Evolutionary conservation across 1,140 invertebrate genomes (phyloP).

Genomic region (Drosophila pseudoananassae): DNA sequence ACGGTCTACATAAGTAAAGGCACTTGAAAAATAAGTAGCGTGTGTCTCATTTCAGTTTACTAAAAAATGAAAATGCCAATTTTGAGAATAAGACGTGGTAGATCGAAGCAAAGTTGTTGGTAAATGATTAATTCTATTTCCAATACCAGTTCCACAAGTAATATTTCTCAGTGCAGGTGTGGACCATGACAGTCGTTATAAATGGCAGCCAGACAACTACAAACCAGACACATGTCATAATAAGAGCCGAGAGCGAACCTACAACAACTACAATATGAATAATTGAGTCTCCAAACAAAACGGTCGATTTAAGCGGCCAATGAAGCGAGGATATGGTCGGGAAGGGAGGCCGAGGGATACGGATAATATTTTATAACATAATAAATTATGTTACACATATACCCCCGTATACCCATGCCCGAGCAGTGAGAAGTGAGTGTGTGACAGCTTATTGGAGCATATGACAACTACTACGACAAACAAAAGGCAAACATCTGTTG

Average conservation of each 20-base stretch:
- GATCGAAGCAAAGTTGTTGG: too few relatives aligned
- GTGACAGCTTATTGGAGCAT: slow-evolving; percentile 80
- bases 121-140: too few relatives aligned
- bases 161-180: slow-evolving; percentile 25
- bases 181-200: slow-evolving; percentile 77
- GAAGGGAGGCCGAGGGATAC: slow-evolving; percentile 24
- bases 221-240: slow-evolving; percentile 80
- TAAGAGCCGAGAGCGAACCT: slow-evolving; percentile 39
- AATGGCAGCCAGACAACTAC: slow-evolving; percentile 75
- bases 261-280: slow-evolving; percentile 68
- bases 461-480: slow-evolving; percentile 72
- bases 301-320: slow-evolving; percentile 79
- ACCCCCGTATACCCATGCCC: neutral
- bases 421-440: slow-evolving; percentile 18
- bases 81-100: too few relatives aligned
- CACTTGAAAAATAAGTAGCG: neutral
- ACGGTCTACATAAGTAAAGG: slow-evolving; percentile 23
- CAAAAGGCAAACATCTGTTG: slow-evolving; percentile 80
- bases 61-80: too few relatives aligned
- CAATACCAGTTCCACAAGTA: neutral
- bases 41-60: too few relatives aligned
- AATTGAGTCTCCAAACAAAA: slow-evolving; percentile 78
- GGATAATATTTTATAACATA: slow-evolving; percentile 82
- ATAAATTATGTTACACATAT: slow-evolving; percentile 76
- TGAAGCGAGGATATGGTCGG: slow-evolving; percentile 52